phyloP scores from a whole-genome alignment of 2,113 vertebrate genomes.

The Hoplias malabaricus region DNA sequence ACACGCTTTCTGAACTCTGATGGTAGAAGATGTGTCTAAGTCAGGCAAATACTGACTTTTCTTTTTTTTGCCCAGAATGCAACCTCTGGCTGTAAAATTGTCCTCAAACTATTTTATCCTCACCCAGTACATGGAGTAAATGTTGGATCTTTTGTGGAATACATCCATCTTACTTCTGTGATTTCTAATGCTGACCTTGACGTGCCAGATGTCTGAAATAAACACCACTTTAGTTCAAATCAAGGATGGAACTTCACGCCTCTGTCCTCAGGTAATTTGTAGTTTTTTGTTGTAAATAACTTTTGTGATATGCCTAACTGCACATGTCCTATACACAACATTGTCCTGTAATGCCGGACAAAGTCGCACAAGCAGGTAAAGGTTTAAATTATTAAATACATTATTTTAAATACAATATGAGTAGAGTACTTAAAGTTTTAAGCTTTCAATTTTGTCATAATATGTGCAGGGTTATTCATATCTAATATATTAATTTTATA shows the following conservation, averaged over 20 bases:
- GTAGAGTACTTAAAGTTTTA: too few relatives aligned
- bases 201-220: background rate
- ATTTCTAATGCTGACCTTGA: background rate
- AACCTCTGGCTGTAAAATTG: background rate
- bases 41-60: too few relatives aligned
- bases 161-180: background rate
- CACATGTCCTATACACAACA: too few relatives aligned
- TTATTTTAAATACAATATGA: too few relatives aligned
- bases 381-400: too few relatives aligned
- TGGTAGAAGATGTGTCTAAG: background rate
- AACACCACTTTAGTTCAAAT: background rate
- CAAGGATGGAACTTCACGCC: background rate
- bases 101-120: too few relatives aligned
- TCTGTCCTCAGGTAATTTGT: background rate
- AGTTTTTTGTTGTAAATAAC: background rate
- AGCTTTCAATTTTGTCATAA: too few relatives aligned
- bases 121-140: background rate
- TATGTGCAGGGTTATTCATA: too few relatives aligned
- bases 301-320: too few relatives aligned
- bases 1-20: background rate
- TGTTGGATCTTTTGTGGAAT: background rate
- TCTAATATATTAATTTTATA: too few relatives aligned
- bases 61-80: background rate
- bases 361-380: too few relatives aligned
- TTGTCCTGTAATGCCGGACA: too few relatives aligned